Percentiles rank a stretch among this genome's conserved stretches.
phyloP scores from a whole-genome alignment of 2,888 invertebrate species.

The Nemurella pictetii region DNA sequence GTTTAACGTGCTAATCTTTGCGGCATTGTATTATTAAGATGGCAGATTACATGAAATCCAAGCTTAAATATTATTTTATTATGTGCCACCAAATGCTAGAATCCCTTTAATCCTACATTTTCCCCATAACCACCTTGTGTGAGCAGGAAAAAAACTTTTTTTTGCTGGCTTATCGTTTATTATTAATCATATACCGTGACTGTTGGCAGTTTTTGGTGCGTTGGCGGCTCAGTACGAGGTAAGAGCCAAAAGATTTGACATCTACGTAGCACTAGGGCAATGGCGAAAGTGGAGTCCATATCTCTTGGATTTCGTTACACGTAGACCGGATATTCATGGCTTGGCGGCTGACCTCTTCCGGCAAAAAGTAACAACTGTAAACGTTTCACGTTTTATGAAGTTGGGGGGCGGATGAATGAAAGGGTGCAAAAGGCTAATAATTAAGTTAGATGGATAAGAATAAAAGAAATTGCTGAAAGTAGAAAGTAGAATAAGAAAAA shows the following conservation, averaged over 20 bases:
- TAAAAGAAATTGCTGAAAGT: background rate
- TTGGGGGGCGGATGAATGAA: background rate
- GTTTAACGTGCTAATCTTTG: background rate
- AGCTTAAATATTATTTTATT: slow-evolving; percentile 8
- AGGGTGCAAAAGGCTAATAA: background rate
- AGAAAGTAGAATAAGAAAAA: background rate
- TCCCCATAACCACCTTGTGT: background rate
- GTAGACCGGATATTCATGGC: background rate
- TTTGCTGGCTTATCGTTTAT: slow-evolving; percentile 9
- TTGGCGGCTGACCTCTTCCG: slow-evolving; percentile 2
- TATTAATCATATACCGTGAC: slow-evolving; percentile 14
- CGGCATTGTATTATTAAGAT: slow-evolving; percentile 18
- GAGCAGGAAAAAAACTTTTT: background rate
- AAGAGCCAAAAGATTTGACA: slow-evolving; percentile 1
- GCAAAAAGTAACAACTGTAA: background rate
- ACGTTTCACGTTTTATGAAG: background rate
- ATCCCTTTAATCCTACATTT: slow-evolving; percentile 14
- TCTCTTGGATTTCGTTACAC: slow-evolving; percentile 1
- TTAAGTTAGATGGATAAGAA: slow-evolving; percentile 6
- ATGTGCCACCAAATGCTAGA: background rate
- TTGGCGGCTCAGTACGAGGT: background rate
- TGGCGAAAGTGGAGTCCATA: background rate
- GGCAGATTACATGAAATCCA: background rate
- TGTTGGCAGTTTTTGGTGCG: slow-evolving; percentile 1
- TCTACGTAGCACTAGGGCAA: background rate